A percentile compares a stretch with the other conserved stretches of the same genome.
These are phyloP conservation scores for Hippocampus zosterae DNA, from an alignment of 2,113 vertebrate genomes.

Conservation along the genomic window DNA sequence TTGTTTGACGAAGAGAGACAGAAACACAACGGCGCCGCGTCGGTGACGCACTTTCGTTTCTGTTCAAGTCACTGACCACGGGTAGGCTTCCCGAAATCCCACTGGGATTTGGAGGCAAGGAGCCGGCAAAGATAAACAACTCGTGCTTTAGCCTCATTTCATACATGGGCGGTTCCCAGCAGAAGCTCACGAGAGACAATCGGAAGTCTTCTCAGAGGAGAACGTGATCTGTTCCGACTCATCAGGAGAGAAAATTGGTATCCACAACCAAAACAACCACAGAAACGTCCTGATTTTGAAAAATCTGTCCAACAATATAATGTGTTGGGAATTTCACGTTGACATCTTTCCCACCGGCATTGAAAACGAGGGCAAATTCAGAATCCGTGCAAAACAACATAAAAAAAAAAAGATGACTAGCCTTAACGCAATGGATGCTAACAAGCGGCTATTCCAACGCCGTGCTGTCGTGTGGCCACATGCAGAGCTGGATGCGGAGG, in stretches of 20 bases:
- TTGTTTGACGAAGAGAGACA: constrained; percentile 20
- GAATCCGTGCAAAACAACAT: too few species aligned
- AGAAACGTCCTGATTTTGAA: constrained; percentile 23
- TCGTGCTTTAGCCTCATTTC: constrained; percentile 56
- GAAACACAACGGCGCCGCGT: background rate
- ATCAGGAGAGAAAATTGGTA: constrained; percentile 38
- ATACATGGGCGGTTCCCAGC: constrained; percentile 45
- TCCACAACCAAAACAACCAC: constrained; percentile 34
- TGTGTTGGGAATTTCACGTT: too few species aligned
- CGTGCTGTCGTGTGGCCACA: constrained; percentile 31
- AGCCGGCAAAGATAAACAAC: constrained; percentile 57
- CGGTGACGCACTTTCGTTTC: constrained; percentile 5
- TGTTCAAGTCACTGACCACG: constrained; percentile 32
- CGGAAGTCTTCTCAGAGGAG: constrained; percentile 39
- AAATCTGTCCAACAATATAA: background rate
- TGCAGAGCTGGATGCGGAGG: constrained; percentile 94
- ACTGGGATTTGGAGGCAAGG: constrained; percentile 27
- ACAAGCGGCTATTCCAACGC: background rate
- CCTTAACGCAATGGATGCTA: constrained; percentile 8
- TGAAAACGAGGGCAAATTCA: too few species aligned
- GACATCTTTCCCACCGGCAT: too few species aligned
- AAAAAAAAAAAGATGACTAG: background rate
- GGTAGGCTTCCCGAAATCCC: constrained; percentile 48
- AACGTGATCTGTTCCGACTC: constrained; percentile 34
- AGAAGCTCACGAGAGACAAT: constrained; percentile 52